phyloP scores from a whole-genome alignment of 2,797 vertebrate genomes.

The Notolabrus celidotus region DNA sequence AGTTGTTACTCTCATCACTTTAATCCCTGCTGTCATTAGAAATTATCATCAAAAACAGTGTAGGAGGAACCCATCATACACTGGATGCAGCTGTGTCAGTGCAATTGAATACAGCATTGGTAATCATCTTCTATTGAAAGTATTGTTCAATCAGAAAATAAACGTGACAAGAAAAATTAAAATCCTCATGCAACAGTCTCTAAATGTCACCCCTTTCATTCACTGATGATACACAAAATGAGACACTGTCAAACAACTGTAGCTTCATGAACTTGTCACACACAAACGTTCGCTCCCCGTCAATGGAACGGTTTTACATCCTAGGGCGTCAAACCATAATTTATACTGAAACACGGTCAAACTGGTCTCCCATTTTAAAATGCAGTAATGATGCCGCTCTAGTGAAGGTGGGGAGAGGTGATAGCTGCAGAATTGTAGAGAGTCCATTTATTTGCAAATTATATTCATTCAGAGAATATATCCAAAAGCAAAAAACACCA shows the following conservation, averaged over 20 bases:
- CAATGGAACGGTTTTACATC: too few relatives aligned
- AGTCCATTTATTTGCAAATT: conserved; percentile 3
- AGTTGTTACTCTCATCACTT: conserved; percentile 21
- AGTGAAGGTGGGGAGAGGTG: not conserved
- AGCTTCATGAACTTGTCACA: too few relatives aligned
- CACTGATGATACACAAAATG: too few relatives aligned
- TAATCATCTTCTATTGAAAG: not conserved
- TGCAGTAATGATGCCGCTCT: not conserved
- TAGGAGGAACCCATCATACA: not conserved
- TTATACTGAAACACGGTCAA: not conserved
- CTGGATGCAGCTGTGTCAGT: not conserved
- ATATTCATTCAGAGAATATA: conserved; percentile 15
- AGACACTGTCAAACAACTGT: too few relatives aligned
- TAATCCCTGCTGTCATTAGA: conserved; percentile 21
- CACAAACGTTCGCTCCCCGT: too few relatives aligned
- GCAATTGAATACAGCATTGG: not conserved
- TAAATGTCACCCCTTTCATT: too few relatives aligned
- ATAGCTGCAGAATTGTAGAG: not conserved
- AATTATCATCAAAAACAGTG: conserved; percentile 13
- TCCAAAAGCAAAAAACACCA: not conserved
- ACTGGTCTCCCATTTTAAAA: not conserved
- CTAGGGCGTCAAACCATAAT: not conserved
- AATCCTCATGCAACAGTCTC: not conserved
- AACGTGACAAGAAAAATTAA: not conserved
- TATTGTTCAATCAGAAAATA: conserved; percentile 1